Base-by-base conservation (phyloP, 2,113 vertebrate species). In the Solea solea region DNA sequence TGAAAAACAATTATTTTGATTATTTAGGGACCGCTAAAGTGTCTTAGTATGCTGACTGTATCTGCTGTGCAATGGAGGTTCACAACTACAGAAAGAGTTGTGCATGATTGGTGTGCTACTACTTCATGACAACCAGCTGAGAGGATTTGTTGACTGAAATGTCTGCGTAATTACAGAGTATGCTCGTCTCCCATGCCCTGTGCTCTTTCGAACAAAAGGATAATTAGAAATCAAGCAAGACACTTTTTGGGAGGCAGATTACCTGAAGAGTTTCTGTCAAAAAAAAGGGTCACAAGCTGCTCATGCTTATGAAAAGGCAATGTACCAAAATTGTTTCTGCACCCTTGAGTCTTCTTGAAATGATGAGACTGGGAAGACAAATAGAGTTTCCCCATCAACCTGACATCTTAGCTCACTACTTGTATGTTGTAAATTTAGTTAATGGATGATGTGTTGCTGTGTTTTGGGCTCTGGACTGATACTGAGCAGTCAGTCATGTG, bases 161-260 rank as follows among this genome's bases (percentile, higher is more conserved):
- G 74, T 84, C 70, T 51, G 73, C 14, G 60, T 76, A 87, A 90
- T 91, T 82, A 88, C 76, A 82, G 72, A 62, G 53, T 59, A 48
- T 34, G 72, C 72, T 75, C 21, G 64, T 82, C 64, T 76, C 75
- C 72, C 63, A 75, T 81, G 84, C 70, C 64, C 88, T 49, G 60
- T 64, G 72, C 83, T 86, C 83, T 78, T 87, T 78, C 71, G 73
- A 76, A 77, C 75, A 80, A 72, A 76, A 77, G 74, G 40, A 77
- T 74, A 90, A 89, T 90, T 86, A 80, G 76, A 88, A 90, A 91
- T 88, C 83, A 90, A 75, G 80, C 65, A 49, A 79, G 75, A 76
- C 44, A 42, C 68, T 61, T 80, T 86, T 28, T 8, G 9, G 49
- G 64, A 64, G 81, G 61, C 73, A 46, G 51, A 57, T 65, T 52